Conservation (phyloP, 92 coral and sea anemone genomes). For the Blastomussa wellsi region DNA sequence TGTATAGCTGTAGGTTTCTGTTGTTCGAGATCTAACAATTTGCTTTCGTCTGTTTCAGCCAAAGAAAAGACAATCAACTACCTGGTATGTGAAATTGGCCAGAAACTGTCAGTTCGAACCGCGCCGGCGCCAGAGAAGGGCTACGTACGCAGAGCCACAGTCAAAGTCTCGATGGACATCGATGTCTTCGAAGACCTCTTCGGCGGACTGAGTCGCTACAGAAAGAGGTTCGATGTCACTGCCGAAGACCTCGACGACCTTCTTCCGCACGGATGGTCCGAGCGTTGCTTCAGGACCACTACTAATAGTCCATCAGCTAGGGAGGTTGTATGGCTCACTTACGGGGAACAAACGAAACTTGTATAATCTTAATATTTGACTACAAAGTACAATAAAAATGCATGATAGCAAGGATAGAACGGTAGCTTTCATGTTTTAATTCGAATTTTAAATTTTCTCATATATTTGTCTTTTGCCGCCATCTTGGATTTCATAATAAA, state of each 20-base stretch:
- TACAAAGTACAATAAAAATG: too few relatives aligned
- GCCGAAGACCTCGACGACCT: conserved; percentile 33
- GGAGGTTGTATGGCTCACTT: too few relatives aligned
- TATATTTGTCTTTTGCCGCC: too few relatives aligned
- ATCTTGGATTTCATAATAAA: too few relatives aligned
- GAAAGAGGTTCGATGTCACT: conserved; percentile 27
- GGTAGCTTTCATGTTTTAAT: too few relatives aligned
- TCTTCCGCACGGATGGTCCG: conserved; percentile 41
- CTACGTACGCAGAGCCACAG: conserved; percentile 6
- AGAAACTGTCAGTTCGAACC: conserved; percentile 12
- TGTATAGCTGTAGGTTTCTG: background rate
- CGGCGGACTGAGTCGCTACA: conserved; percentile 13
- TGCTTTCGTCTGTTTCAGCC: conserved; percentile 6
- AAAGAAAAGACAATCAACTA: conserved; percentile 13
- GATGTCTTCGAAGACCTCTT: conserved; percentile 21
- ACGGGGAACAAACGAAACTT: too few relatives aligned
- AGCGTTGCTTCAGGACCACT: conserved; percentile 14
- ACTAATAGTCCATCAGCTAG: too few relatives aligned
- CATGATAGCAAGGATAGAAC: too few relatives aligned
- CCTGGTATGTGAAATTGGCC: conserved; percentile 21
- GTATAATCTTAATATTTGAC: too few relatives aligned
- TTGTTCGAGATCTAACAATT: background rate
- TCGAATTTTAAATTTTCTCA: too few relatives aligned
- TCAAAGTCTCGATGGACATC: conserved; percentile 28
- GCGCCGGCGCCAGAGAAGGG: conserved; percentile 31